Conservation (phyloP, 2,888 invertebrate genomes). For the Harpalus rufipes region DNA sequence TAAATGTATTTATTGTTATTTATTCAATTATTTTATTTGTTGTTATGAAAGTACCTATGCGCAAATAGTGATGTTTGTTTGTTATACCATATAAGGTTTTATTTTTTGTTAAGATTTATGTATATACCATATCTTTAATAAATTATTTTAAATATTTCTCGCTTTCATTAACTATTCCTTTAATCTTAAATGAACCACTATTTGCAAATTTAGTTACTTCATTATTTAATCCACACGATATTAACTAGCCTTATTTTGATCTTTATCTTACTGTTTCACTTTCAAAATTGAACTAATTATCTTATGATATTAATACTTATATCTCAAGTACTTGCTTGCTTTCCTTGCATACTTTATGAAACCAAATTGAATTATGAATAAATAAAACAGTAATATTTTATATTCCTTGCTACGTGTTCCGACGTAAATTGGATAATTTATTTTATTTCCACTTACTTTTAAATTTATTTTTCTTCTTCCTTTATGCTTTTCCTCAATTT, state of each 20-base stretch:
- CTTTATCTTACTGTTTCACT: conserved; percentile 29
- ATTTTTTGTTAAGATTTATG: conserved; percentile 49
- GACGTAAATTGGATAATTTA: conserved; percentile 7
- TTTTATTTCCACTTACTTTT: neutral
- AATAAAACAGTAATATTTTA: neutral
- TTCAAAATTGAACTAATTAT: conserved; percentile 44
- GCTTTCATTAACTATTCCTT: conserved; percentile 54
- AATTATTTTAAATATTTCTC: conserved; percentile 52
- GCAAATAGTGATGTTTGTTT: conserved; percentile 46
- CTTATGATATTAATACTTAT: conserved; percentile 39
- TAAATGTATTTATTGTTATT: conserved; percentile 50
- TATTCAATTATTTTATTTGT: conserved; percentile 44
- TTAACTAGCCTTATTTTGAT: conserved; percentile 49
- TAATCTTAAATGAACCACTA: conserved; percentile 26
- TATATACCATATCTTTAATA: conserved; percentile 45
- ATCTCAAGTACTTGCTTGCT: conserved; percentile 28
- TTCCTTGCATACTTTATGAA: conserved; percentile 7
- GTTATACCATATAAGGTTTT: conserved; percentile 26
- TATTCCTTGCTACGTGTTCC: neutral
- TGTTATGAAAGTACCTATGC: conserved; percentile 44
- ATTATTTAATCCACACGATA: conserved; percentile 44
- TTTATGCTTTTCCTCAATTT: neutral
- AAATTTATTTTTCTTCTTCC: neutral
- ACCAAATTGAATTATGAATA: neutral
- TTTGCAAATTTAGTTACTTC: conserved; percentile 33